Base-by-base conservation (phyloP, 1,140 invertebrate species). In the Danaus plexippus region DNA sequence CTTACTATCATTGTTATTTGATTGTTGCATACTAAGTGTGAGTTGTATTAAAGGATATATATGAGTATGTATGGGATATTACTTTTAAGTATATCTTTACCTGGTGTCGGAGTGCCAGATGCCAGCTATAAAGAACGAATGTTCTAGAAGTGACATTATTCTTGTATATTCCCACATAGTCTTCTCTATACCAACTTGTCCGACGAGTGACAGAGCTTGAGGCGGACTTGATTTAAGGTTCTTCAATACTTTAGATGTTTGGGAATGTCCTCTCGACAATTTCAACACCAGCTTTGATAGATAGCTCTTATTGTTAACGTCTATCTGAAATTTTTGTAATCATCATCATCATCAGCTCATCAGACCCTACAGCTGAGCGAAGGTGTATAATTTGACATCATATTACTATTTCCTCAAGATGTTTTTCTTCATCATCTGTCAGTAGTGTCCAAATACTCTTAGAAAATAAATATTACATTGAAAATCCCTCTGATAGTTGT, bases 161-260 rank as follows among this genome's bases (percentile, higher is more conserved):
- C 71, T 67, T 0, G 85, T 88, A 49, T 87, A 88, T 18, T 88
- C 87, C 87, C 85, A 88, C 66, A 82, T 82, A 3, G 75, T 81
- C 61, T 88, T 88, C 59, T 81, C 77, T 0, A 77, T 63, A 0
- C 82, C 87, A 0, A 88, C 79, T 64, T 88, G 85, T 6, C 81
- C 84, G 0, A 85, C 73, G 9, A 88, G 54, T 0, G 83, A 85
- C 15, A 88, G 49, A 0, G 81, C 75, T 69, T 86, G 82, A 0
- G 78, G 73, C 0, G 85, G 78, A 66, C 78, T 83, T 2, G 73
- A 73, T 0, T 75, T 66, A 0, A 88, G 64, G 13, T 85, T 87
- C 43, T 79, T 79, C 9, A 88, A 54, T 0, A 87, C 84, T 68
- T 85, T 86, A 0, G 73, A 48, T 0, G 85, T 71, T 67, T 87